Evolutionary conservation across 2,888 invertebrate species (phyloP), one percentile per base, ranked within the genome.

Genomic region (Amphiduros pacificus): DNA sequence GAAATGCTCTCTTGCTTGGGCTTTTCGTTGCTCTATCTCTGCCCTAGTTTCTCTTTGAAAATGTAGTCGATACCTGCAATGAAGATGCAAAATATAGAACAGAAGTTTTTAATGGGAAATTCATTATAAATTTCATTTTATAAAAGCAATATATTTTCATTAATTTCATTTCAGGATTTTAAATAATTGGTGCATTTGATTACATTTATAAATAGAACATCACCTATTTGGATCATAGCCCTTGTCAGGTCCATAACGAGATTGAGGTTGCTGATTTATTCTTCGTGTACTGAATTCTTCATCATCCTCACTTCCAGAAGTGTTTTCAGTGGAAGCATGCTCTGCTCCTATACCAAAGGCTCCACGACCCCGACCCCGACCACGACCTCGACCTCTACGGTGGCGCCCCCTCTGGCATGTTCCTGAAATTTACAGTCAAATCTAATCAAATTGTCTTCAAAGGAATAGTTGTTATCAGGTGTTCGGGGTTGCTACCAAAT

Each of bases 21-120:
- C 88, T 75, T 89, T 92, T 70, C 88, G 87, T 70, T 86, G 80
- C 49, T 84, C 84, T 1, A 94, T 76, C 74, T 93, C 93, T 55
- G 89, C 89, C 64, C 89, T 88, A 0, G 87, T 87, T 79, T 95
- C 94, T 71, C 89, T 86, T 73, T 90, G 90, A 83, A 94, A 94
- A 77, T 91, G 91, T 24, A 95, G 84, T 0, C 90, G 90, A 76
- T 91, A 95, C 67, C 80, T 79, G 61, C 14, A 63, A 51, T 4
- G 27, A 22, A 24, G 22, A 22, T 36, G 31, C 20, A 53, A 29
- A 5, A 29, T 17, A 29, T 11, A 11, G 9, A 17, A 9, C 36
- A 36, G 17, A 17, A 4, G n/a, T 44, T 11, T 44, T 44, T 11
- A 17, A 4, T 11, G 5, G n/a, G 36, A 36, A 36, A 36, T 11